Base-by-base conservation (phyloP, 2,113 vertebrate species). In the Elanoides forficatus region DNA sequence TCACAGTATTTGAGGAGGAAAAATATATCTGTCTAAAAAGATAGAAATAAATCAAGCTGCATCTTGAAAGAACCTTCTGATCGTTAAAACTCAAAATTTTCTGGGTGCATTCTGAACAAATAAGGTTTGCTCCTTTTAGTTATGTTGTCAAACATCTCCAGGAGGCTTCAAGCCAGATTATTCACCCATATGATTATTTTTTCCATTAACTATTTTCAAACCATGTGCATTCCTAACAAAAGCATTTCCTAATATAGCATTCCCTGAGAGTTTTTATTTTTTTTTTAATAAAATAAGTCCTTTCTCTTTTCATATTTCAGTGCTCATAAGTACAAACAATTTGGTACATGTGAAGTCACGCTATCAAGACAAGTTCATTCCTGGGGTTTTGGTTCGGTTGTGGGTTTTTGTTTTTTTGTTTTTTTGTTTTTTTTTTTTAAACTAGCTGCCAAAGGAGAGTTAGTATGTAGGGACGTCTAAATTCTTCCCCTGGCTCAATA, bases 161-260 rank as follows among this genome's bases (percentile, higher is more conserved):
- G 50, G 25, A 92, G 32, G 42, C 81, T 90, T 86, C 63, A 58
- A 86, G 53, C 18, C 88, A 88, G 42, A 78, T 67, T 81, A 86
- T 67, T 81, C 63, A 81, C 50, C 30, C 84, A 86, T n/a, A 73
- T 0, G 7, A 80, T 11, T 86, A 22, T 53, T 68, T 86, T 76
- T 81, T 65, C 82, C 75, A 83, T 88, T 76, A 93, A 80, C 58
- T 80, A 38, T 81, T 73, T 93, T 80, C 75, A 90, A 95, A 93
- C 47, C 88, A 81, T 38, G 38, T 42, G 45, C 53, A 66, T 66
- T 88, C 55, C 63, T 73, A 81, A 76, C 10, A 81, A 62, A 80
- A 80, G 23, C 34, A 65, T 72, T 85, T 95, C 58, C 71, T 80
- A 95, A 65, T 45, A 90, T 10, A 95, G 79, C 45, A 88, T 73